These are phyloP conservation scores for Harlomillsia oculata DNA, from an alignment of 1,140 invertebrate genomes.

Conservation along the genomic window DNA sequence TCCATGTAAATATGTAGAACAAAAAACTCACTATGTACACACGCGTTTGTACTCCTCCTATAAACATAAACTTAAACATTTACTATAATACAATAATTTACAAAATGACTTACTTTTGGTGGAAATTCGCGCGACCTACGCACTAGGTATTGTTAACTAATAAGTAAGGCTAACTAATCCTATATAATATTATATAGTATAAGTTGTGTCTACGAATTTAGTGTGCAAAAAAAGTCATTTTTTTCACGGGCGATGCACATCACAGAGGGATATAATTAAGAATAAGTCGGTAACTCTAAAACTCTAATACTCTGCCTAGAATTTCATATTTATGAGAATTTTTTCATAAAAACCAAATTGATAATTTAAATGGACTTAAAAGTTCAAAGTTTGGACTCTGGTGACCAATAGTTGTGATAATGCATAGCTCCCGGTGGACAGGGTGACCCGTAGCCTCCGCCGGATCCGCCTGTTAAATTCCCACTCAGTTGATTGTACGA, in stretches of 20 bases:
- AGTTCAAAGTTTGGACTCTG: constrained; percentile 12
- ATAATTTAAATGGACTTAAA: neutral
- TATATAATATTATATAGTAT: neutral
- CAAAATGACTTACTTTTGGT: too few relatives aligned
- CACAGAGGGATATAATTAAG: neutral
- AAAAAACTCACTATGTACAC: too few relatives aligned
- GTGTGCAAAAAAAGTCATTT: neutral
- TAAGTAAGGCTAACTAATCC: too few relatives aligned
- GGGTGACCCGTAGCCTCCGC: neutral
- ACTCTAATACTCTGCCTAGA: neutral
- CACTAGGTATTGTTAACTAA: too few relatives aligned
- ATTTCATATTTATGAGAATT: neutral
- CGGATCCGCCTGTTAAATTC: neutral
- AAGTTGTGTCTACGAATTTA: neutral
- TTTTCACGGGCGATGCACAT: neutral
- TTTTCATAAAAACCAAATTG: neutral
- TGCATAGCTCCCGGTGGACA: constrained; percentile 5
- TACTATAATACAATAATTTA: too few relatives aligned
- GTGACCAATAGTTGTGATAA: constrained; percentile 19
- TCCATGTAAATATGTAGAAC: too few relatives aligned
- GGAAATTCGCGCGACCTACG: too few relatives aligned
- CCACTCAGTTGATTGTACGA: constrained; percentile 16
- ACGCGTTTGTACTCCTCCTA: too few relatives aligned
- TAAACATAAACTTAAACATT: too few relatives aligned
- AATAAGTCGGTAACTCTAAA: neutral